Evolutionary conservation across 2,888 invertebrate species (phyloP).

Genomic region (Caenorhabditis angaria): DNA sequence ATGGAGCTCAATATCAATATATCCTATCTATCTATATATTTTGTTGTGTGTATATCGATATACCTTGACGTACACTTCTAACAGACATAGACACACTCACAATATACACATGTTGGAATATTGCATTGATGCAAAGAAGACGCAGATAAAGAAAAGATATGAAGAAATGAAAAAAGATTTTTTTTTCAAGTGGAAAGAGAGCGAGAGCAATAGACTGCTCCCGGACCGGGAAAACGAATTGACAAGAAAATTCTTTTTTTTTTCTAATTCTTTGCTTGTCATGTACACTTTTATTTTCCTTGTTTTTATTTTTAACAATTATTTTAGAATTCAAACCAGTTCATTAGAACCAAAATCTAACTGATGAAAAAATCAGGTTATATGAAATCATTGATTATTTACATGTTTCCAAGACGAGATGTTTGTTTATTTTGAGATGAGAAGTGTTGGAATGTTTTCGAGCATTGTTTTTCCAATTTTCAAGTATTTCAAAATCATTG

Average conservation of each 20-base stretch:
- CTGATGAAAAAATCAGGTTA: too few species aligned
- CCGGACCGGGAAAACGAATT: background rate
- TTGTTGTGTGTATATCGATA: background rate
- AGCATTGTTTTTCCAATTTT: too few species aligned
- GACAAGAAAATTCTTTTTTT: background rate
- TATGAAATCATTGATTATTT: too few species aligned
- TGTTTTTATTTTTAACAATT: background rate
- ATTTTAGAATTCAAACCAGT: background rate
- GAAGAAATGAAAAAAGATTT: background rate
- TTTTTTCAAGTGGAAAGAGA: background rate
- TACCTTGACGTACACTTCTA: too few species aligned
- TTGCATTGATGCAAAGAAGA: background rate
- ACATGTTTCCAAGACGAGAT: too few species aligned
- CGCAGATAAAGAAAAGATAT: background rate
- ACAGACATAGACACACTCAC: background rate
- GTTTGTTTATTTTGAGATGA: too few species aligned
- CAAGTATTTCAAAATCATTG: too few species aligned
- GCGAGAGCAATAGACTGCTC: background rate
- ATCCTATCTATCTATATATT: background rate
- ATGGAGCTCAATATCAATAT: background rate
- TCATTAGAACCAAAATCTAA: too few species aligned
- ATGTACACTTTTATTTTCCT: background rate
- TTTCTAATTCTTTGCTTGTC: background rate
- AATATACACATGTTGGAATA: constrained; percentile 1
- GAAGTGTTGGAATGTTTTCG: too few species aligned